These are phyloP conservation scores for Pitta sordida DNA, from an alignment of 2,113 vertebrate genomes.

Conservation along the genomic window DNA sequence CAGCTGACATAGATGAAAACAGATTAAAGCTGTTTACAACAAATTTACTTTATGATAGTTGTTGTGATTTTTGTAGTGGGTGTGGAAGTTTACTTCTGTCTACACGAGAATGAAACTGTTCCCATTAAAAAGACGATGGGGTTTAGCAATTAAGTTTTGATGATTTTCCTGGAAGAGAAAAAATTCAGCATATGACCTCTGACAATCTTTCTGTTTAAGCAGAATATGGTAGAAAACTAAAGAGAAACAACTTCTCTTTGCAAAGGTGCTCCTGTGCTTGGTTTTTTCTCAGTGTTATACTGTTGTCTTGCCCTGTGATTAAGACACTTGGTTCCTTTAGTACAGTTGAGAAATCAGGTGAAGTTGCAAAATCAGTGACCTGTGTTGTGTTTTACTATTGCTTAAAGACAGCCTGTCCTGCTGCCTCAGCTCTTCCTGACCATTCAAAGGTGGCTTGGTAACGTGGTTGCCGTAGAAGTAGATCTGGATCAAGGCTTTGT, in stretches of 20 bases:
- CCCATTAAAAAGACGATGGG: neutral
- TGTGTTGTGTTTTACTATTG: neutral
- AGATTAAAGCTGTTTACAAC: neutral
- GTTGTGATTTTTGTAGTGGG: neutral
- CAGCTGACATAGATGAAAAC: neutral
- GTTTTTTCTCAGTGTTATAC: neutral
- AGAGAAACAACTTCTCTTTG: neutral
- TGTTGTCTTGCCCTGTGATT: neutral
- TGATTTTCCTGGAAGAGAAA: neutral
- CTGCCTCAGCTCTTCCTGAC: neutral
- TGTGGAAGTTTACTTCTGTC: neutral
- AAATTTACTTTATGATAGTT: neutral
- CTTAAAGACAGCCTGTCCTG: conserved; percentile 10
- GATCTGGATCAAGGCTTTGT: neutral
- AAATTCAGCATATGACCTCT: neutral
- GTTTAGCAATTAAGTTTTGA: neutral
- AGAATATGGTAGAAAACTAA: neutral
- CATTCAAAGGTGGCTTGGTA: neutral
- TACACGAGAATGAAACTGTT: neutral
- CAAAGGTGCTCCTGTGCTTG: neutral
- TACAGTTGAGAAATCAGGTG: conserved; percentile 34
- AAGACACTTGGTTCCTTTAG: neutral
- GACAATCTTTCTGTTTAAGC: neutral
- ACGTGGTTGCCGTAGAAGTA: neutral
- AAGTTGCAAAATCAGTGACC: conserved; percentile 16